Conservation (phyloP, 2,113 vertebrate genomes). For the Gorsachius goisagi region DNA sequence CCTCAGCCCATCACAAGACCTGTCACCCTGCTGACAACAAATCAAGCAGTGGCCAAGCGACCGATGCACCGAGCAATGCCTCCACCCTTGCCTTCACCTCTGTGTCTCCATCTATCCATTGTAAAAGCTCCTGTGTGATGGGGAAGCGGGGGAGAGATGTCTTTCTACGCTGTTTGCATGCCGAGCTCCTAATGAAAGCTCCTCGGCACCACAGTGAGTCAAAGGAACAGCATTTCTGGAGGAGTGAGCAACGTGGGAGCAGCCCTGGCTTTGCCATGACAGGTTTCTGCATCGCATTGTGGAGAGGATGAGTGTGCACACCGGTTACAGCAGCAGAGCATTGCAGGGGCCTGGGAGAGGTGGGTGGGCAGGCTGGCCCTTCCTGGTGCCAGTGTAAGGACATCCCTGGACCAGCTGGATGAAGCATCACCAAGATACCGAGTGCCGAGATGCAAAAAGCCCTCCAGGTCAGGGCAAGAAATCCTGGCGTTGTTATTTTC, state of each 20-base stretch:
- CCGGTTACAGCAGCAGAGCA: not conserved
- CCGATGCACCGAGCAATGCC: rapidly evolving
- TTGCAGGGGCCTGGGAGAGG: not conserved
- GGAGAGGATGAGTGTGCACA: not conserved
- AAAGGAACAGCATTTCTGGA: slow-evolving; percentile 43
- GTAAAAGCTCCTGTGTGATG: not conserved
- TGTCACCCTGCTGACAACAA: not conserved
- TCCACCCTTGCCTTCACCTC: not conserved
- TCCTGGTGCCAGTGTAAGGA: not conserved
- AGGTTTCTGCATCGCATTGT: not conserved
- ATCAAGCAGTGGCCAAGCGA: not conserved
- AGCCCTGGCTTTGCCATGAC: not conserved
- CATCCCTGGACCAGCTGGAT: not conserved
- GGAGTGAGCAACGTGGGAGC: not conserved
- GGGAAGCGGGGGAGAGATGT: not conserved
- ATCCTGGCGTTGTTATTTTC: not conserved
- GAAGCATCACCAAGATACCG: not conserved
- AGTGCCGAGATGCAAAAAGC: rapidly evolving
- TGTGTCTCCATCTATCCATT: not conserved
- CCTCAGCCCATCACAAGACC: not conserved
- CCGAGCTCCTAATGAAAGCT: not conserved
- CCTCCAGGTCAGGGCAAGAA: not conserved
- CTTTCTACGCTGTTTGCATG: not conserved
- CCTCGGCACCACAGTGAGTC: not conserved
- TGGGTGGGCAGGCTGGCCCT: not conserved